Conservation (phyloP, 92 coral and sea anemone species). For the Phenganax marumi region DNA sequence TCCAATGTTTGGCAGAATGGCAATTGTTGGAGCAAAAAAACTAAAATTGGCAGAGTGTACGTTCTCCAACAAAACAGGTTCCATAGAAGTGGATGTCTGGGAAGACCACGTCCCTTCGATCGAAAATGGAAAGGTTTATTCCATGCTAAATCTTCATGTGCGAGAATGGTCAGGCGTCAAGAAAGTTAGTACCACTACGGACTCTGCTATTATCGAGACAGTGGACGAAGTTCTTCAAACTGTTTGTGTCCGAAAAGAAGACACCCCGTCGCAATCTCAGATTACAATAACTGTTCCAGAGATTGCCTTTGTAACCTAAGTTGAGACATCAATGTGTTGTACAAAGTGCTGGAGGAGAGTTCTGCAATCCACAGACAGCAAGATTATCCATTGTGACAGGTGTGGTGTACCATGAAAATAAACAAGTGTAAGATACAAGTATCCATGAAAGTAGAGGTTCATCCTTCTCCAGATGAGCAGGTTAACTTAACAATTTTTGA, state of each 20-base stretch:
- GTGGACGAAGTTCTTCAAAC: background rate
- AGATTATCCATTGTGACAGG: slow-evolving; percentile 31
- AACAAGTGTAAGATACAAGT: slow-evolving; percentile 21
- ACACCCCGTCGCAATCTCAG: background rate
- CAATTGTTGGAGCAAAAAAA: slow-evolving; percentile 9
- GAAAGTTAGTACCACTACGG: slow-evolving; percentile 1
- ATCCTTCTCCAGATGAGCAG: slow-evolving; percentile 24
- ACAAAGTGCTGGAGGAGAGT: slow-evolving; percentile 43
- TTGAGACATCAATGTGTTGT: slow-evolving; percentile 13
- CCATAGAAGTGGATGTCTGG: slow-evolving; percentile 7
- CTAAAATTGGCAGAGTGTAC: background rate
- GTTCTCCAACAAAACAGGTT: background rate
- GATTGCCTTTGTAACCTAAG: background rate
- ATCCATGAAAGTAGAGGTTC: slow-evolving; percentile 36
- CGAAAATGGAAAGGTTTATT: background rate
- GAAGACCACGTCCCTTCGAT: background rate
- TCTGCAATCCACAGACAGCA: slow-evolving; percentile 41
- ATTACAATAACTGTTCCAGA: background rate
- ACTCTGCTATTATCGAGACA: background rate
- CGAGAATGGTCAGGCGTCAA: background rate
- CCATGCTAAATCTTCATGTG: background rate
- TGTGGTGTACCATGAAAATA: slow-evolving; percentile 50
- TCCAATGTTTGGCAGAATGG: background rate
- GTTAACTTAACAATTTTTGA: slow-evolving; percentile 26
- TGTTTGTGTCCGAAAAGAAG: background rate